A percentile compares a stretch with the other conserved stretches of the same genome.
Conservation (phyloP, 1,140 invertebrate genomes). For the Bombus balteatus region DNA sequence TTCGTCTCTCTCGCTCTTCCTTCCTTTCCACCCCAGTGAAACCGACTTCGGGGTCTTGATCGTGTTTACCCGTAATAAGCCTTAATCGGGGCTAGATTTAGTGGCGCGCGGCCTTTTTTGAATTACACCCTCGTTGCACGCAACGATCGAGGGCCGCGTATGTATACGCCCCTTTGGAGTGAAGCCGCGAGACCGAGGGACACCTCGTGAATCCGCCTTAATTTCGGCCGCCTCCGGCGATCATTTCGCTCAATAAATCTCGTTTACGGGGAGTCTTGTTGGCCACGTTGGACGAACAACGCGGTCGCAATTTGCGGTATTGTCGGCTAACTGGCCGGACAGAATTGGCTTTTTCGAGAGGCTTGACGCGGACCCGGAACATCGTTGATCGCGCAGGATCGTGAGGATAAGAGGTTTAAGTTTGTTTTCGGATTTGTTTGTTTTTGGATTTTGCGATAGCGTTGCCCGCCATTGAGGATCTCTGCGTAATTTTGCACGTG, state of each 20-base stretch:
- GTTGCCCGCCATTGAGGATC: not conserved
- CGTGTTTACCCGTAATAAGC: slow-evolving; percentile 64
- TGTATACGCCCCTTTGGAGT: not conserved
- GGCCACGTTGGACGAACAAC: slow-evolving; percentile 6
- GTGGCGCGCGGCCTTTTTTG: slow-evolving; percentile 46
- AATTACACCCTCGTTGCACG: slow-evolving; percentile 60
- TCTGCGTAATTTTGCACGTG: no score
- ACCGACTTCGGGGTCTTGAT: not conserved
- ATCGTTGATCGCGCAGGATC: not conserved
- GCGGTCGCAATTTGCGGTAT: slow-evolving; percentile 42
- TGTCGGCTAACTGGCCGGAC: slow-evolving; percentile 1
- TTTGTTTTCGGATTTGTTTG: not conserved
- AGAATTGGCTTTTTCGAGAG: slow-evolving; percentile 9
- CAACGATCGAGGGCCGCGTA: slow-evolving; percentile 19
- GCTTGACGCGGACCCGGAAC: not conserved
- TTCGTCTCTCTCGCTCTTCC: not conserved
- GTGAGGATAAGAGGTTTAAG: not conserved
- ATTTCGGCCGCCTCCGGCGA: slow-evolving; percentile 45
- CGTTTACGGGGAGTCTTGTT: not conserved
- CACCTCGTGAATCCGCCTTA: slow-evolving; percentile 59
- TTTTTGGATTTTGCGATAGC: not conserved
- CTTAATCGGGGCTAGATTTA: slow-evolving; percentile 65
- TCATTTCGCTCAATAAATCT: slow-evolving; percentile 53
- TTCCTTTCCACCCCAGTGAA: not conserved
- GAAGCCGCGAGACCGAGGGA: slow-evolving; percentile 27